phyloP scores from a whole-genome alignment of 2,888 invertebrate genomes.

The Zhuqinia jingwanae region DNA sequence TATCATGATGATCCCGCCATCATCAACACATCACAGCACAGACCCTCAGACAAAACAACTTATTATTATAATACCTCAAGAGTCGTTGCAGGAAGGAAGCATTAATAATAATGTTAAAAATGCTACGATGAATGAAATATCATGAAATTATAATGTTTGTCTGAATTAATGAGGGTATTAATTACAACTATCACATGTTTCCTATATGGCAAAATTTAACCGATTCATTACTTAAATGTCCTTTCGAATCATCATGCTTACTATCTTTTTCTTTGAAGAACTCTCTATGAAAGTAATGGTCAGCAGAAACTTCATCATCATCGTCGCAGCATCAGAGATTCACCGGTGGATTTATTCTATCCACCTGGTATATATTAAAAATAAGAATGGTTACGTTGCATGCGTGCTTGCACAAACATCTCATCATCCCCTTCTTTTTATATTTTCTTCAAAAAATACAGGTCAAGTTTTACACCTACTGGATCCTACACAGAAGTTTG shows the following conservation, averaged over 20 bases:
- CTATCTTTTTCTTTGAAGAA: not conserved
- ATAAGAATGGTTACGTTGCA: constrained; percentile 16
- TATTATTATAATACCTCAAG: too few relatives aligned
- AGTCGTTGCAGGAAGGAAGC: constrained; percentile 34
- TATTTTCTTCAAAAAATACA: constrained; percentile 8
- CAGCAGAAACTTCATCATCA: not conserved
- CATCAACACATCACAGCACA: not conserved
- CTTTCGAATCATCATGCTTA: not conserved
- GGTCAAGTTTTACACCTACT: constrained; percentile 63
- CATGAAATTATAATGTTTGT: constrained; percentile 16
- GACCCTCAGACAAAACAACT: too few relatives aligned
- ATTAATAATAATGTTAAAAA: too few relatives aligned
- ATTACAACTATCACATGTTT: not conserved
- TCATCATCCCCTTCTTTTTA: constrained; percentile 13
- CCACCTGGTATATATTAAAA: constrained; percentile 23
- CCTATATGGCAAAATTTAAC: not conserved
- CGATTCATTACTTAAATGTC: not conserved
- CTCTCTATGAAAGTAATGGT: not conserved
- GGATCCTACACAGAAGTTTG: constrained; percentile 47
- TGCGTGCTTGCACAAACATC: constrained; percentile 37
- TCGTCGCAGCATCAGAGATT: not conserved
- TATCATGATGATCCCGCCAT: too few relatives aligned
- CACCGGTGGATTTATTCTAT: constrained; percentile 8
- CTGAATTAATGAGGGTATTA: constrained; percentile 2
- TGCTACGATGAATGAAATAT: constrained; percentile 1